Percentiles rank a stretch among this genome's conserved stretches.
These are phyloP conservation scores for Prunella fulvescens DNA, from an alignment of 2,113 vertebrate species.

Conservation along the genomic window DNA sequence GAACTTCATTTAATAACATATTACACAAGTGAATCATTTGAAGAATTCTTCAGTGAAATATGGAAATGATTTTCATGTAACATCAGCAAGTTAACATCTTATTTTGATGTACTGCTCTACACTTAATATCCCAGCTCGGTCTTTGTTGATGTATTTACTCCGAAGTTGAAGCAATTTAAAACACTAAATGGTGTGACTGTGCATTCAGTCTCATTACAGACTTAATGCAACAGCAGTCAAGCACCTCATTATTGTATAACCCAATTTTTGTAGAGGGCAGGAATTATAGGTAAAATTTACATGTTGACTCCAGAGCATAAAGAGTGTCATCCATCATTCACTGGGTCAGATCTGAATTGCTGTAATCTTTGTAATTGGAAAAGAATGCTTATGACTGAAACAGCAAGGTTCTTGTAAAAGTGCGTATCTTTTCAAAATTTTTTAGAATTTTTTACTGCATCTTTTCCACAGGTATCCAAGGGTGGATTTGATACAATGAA, in stretches of 20 bases:
- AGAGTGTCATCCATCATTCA: not conserved
- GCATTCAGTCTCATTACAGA: not conserved
- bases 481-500: not conserved
- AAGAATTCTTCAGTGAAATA: conserved; percentile 23
- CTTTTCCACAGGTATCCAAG: not conserved
- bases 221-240: not conserved
- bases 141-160: conserved; percentile 28
- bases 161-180: not conserved
- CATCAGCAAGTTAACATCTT: not conserved
- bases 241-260: not conserved
- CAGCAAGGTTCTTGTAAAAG: not conserved
- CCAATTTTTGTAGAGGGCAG: not conserved
- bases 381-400: not conserved
- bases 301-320: not conserved
- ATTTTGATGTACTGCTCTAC: conserved; percentile 10
- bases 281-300: not conserved
- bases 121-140: not conserved
- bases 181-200: not conserved
- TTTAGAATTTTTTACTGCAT: not conserved
- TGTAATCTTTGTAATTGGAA: not conserved
- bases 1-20: conserved; percentile 19
- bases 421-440: not conserved
- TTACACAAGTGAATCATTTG: not conserved
- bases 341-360: not conserved
- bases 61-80: conserved; percentile 28